Conservation (phyloP, 2,888 invertebrate genomes). For the Chrysolina oricalcia region DNA sequence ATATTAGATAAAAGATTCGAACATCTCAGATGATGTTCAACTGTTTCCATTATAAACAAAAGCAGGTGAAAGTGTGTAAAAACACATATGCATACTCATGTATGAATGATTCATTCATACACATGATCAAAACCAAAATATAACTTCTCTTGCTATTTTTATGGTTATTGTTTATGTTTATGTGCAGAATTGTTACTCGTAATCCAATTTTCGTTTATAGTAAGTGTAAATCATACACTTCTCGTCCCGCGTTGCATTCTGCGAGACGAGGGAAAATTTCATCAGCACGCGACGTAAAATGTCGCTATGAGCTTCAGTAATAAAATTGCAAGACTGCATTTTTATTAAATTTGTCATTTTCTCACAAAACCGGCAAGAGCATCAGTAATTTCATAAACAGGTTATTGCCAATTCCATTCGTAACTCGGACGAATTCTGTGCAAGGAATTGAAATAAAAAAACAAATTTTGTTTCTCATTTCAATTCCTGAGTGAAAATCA, state of each 20-base stretch:
- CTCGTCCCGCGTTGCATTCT: constrained; percentile 3
- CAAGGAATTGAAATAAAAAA: background rate
- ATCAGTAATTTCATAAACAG: constrained; percentile 12
- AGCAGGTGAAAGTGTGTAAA: no score
- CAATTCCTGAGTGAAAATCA: background rate
- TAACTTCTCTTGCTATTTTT: no score
- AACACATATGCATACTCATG: no score
- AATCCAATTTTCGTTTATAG: background rate
- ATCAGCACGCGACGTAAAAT: constrained; percentile 6
- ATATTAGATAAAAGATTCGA: no score
- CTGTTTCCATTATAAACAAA: no score
- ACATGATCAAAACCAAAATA: no score
- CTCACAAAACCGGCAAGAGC: constrained; percentile 1
- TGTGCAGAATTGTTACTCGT: background rate
- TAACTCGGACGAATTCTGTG: background rate
- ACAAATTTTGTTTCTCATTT: background rate
- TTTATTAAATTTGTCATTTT: constrained; percentile 20
- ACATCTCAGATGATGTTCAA: no score
- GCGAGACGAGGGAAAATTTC: constrained; percentile 10
- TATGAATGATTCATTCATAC: no score
- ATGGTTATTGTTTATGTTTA: no score
- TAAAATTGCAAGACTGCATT: constrained; percentile 18
- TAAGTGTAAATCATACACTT: background rate
- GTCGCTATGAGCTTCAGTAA: constrained; percentile 16
- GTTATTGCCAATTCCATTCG: constrained; percentile 16